Base-by-base conservation (phyloP, 1,140 invertebrate genomes). In the Parapsyche elsis region DNA sequence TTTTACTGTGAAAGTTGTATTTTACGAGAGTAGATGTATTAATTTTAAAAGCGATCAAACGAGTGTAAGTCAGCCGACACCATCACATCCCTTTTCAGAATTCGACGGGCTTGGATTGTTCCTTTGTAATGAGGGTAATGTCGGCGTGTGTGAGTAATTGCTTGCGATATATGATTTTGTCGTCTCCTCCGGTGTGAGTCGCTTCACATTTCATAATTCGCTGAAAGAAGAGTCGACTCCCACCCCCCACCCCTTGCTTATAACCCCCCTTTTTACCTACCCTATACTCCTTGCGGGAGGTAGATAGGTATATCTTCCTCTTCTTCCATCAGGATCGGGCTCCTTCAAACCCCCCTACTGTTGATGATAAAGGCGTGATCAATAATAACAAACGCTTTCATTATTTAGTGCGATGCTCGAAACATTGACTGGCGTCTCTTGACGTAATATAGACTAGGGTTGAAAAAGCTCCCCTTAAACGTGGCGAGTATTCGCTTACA, bases 181-280 rank as follows among this genome's bases (percentile, higher is more conserved):
- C 64, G 64, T 67, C 64, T 67, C 64, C 45, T 75, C 73, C 73
- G 73, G 49, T 79, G 67, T 59, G 67, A 79, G 70, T 61, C 45
- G 67, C 57, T 73, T 79, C 78, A 79, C 67, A 79, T 79, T 79
- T 79, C 64, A 79, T 79, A 73, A 79, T 79, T 79, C 49, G 49
- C 78, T 73, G 64, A 78, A 78, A 78, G 64, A 67, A 67, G 64
- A 67, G 23, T 67, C 19, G 16, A 19, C 45, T 46, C 46, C 45
- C 16, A 21, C 1, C 57, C 57, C 53, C 24, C 4, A 5, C 75
- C n/a, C 75, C 12, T 59, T 38, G 12, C 75, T 24, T 14, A 53
- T 23, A 23, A 38, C 7, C 14, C n/a, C 10, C 21, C 5, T 67
- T 23, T 23, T 67, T 10, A 67, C 7, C 16, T 19, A 21, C 45